These are phyloP conservation scores for Tachystola acroxantha DNA, from an alignment of 2,888 invertebrate genomes.

Conservation along the genomic window DNA sequence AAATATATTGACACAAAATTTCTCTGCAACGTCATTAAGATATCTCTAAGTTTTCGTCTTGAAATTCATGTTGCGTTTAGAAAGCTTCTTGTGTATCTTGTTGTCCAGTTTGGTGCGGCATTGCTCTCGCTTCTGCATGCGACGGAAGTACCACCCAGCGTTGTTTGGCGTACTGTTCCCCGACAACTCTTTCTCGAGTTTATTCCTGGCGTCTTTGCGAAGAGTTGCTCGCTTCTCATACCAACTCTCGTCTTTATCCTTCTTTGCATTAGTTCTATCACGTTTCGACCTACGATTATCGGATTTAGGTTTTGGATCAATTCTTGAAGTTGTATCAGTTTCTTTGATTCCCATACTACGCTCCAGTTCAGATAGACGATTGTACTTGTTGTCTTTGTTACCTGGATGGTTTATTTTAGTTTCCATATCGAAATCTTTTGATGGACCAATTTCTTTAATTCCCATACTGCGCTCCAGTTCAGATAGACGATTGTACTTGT, in stretches of 20 bases:
- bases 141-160: conserved; percentile 68
- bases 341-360: no score
- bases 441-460: no score
- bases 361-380: no score
- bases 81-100: conserved; percentile 45
- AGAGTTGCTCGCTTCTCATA: conserved; percentile 51
- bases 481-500: conserved; percentile 27
- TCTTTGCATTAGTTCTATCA: conserved; percentile 19
- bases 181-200: conserved; percentile 51
- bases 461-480: conserved; percentile 20
- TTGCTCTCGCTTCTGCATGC: conserved; percentile 66
- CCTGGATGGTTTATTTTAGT: no score
- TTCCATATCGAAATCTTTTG: no score
- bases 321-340: not conserved
- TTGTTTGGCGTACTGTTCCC: conserved; percentile 47
- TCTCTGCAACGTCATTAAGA: no score
- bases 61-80: conserved; percentile 54
- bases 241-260: conserved; percentile 39
- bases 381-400: no score
- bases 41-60: conserved; percentile 56
- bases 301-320: conserved; percentile 18
- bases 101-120: conserved; percentile 59
- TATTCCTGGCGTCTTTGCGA: conserved; percentile 56
- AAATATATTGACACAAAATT: conserved; percentile 3
- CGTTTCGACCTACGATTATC: conserved; percentile 12